Evolutionary conservation across 2,888 invertebrate species (phyloP), one percentile per base, ranked within the genome.

Genomic region (Synergus itoensis): DNA sequence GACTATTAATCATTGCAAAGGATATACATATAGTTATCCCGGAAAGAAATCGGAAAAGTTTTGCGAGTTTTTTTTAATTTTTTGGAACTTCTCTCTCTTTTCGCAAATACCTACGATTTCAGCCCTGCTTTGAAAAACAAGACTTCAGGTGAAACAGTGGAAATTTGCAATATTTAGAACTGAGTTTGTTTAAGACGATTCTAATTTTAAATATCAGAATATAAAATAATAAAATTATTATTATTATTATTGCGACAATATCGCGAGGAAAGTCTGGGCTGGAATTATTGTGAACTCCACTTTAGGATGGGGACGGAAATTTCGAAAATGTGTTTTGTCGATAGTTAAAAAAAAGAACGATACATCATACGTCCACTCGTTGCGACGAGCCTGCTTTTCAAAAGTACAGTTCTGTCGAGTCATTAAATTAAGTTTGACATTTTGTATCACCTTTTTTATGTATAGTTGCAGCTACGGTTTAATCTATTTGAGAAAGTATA

Each of bases 1-100:
- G 83, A 87, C 83, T 86, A 86, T 81, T 82, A 79, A 77, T 80
- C 79, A 81, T 80, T 75, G 67, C 80, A 80, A 82, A 84, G 82
- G 18, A 53, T 40, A 64, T 43, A 36, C 28, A 64, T 43, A 62
- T 67, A 78, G 69, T 80, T 84, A 64, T 81, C 67, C 60, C 78
- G 78, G 16, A 77, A 79, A 53, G n/a, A 48, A 69, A 48, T 69
- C 9, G 36, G 67, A 43, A 62, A 62, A 40, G 9, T 41, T 60
- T 41, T 41, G 41, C 18, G 41, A 57, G 11, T 62, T 76, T 41
- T 40, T 53, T 9, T 36, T 36, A 28, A 67, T 45, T 73, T 73
- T 73, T 16, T 16, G n/a, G 9, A 7, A 18, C n/a, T 73, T 73
- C 16, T 73, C 48, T 73, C 53, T 73, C 28, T 57, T 16, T 36